These are phyloP conservation scores for Microchirus variegatus DNA, from an alignment of 2,797 vertebrate genomes.

Conservation along the genomic window DNA sequence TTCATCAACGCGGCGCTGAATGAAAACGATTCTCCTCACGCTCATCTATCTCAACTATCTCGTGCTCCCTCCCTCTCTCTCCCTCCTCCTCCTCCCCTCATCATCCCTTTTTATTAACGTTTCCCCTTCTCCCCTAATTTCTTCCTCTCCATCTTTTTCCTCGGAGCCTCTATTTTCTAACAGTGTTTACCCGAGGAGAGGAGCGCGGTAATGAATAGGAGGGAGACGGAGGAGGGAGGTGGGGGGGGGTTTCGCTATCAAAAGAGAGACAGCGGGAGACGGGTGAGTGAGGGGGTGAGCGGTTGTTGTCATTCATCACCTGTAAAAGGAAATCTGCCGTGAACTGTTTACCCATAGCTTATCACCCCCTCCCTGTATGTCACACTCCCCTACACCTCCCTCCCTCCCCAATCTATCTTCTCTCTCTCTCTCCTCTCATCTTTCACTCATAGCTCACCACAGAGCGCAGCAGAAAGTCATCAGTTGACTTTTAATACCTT, in stretches of 20 bases:
- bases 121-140: slow-evolving; percentile 13
- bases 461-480: slow-evolving; percentile 58
- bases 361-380: slow-evolving; percentile 46
- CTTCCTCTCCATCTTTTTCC: slow-evolving; percentile 7
- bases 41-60: slow-evolving; percentile 21
- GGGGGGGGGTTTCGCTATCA: slow-evolving; percentile 25
- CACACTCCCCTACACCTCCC: slow-evolving; percentile 36
- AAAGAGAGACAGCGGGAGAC: slow-evolving; percentile 30
- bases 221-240: slow-evolving; percentile 15
- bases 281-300: slow-evolving; percentile 45
- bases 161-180: slow-evolving; percentile 45
- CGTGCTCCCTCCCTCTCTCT: slow-evolving; percentile 9
- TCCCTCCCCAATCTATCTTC: slow-evolving; percentile 58
- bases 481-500: slow-evolving; percentile 74
- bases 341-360: slow-evolving; percentile 79
- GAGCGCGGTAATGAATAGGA: slow-evolving; percentile 55
- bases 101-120: slow-evolving; percentile 37
- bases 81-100: slow-evolving; percentile 21
- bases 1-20: slow-evolving; percentile 29
- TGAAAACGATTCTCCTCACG: slow-evolving; percentile 8
- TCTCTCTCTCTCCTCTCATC: slow-evolving; percentile 66
- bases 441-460: slow-evolving; percentile 68
- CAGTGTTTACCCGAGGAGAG: slow-evolving; percentile 60
- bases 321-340: slow-evolving; percentile 71
- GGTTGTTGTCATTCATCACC: slow-evolving; percentile 78